Evolutionary conservation across 2,888 invertebrate species (phyloP), one percentile per base, ranked within the genome.

Genomic region (Gymnoscelis rufifasciata): DNA sequence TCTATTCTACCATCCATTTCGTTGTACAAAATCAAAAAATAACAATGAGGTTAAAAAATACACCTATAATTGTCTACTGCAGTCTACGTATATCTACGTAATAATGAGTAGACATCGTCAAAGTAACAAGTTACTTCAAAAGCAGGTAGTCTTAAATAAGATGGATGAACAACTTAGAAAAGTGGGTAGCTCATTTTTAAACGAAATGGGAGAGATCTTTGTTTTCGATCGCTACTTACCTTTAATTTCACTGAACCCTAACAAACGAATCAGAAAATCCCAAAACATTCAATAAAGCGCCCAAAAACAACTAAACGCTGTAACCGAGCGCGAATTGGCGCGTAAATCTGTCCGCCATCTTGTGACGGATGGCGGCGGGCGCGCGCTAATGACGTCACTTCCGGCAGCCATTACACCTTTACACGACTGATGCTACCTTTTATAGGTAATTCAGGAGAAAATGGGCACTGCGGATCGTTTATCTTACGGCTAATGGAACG

Each of bases 311-410:
- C 48, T 43, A 43, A 54, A 50, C 39, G 43, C 19, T 40, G 57
- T 63, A 61, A 62, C 61, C 57, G 56, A 64, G 66, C 61, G 67
- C 53, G 65, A 68, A 75, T 74, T 71, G 71, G 64, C 71, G 71
- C 70, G 74, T 71, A 66, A 73, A 71, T 50, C 59, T 52, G 64
- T 54, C 69, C 56, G 71, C 76, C 77, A 76, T 76, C 70, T 76
- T 74, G 76, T 71, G 73, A 76, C 65, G 64, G 57, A 75, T 72
- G 63, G 62, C 60, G 66, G 58, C 52, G 62, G 65, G 60, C 59
- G 63, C 57, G 60, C 54, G 61, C 47, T 66, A 66, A 68, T 67
- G 66, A 68, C 65, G 62, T 60, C 68, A 65, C 69, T 63, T 72
- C 71, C 71, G 66, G 56, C 64, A 59, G 60, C 71, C 66, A 69